A percentile compares a stretch with the other conserved stretches of the same genome.
Evolutionary conservation across 2,797 vertebrate genomes (phyloP).

Genomic region (Heteromormyrus szaboi): DNA sequence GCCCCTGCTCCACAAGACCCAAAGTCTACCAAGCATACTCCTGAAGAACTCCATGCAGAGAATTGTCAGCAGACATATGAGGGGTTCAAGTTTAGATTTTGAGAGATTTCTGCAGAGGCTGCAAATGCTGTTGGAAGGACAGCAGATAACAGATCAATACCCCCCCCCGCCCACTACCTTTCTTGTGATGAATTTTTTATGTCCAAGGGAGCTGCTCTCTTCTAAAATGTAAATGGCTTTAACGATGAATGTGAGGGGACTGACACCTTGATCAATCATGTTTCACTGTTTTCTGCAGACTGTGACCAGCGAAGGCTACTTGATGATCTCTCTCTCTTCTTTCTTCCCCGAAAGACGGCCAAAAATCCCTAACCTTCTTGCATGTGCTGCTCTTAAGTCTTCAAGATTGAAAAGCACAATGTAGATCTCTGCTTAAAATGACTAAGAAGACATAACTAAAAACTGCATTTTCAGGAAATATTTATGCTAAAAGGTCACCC

Average conservation of each 20-base stretch:
- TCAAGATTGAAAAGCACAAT: not conserved
- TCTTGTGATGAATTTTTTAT: slow-evolving; percentile 58
- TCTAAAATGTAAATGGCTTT: slow-evolving; percentile 55
- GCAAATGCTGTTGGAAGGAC: slow-evolving; percentile 45
- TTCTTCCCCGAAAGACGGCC: not conserved
- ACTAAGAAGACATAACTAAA: not conserved
- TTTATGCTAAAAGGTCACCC: not conserved
- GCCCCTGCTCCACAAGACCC: not conserved
- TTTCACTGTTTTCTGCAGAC: slow-evolving; percentile 32
- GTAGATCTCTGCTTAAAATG: not conserved
- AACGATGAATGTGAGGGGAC: slow-evolving; percentile 49
- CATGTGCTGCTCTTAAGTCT: not conserved
- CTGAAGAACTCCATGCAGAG: slow-evolving; percentile 33
- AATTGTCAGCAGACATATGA: slow-evolving; percentile 35
- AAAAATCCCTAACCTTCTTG: not conserved
- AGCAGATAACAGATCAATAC: slow-evolving; percentile 48
- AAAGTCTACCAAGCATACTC: not conserved
- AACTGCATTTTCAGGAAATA: not conserved
- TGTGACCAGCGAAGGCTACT: slow-evolving; percentile 31
- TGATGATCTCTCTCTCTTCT: slow-evolving; percentile 34
- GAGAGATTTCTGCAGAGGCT: slow-evolving; percentile 42
- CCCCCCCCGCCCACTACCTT: slow-evolving; percentile 32
- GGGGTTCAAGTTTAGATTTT: slow-evolving; percentile 39
- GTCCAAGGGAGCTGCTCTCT: slow-evolving; percentile 42
- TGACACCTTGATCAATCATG: slow-evolving; percentile 54